Base-by-base conservation (phyloP, 1,140 invertebrate species). In the Meloidogyne floridensis region DNA sequence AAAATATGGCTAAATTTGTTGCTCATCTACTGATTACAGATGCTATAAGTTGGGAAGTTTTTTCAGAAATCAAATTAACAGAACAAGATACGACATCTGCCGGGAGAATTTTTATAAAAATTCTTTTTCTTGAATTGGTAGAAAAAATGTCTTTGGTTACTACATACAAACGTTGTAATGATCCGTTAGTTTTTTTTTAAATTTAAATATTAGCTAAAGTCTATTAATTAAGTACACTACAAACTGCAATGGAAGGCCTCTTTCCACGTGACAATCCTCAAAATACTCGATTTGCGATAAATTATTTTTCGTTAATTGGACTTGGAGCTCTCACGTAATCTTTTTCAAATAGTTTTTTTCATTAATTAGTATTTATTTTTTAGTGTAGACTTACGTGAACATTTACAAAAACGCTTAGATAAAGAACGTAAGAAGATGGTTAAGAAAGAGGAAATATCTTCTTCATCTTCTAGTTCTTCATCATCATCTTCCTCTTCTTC, bases 1-100 rank as follows among this genome's bases (percentile, higher is more conserved):
- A 97, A n/a, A 99, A 99, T 92, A 95, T 99, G 0, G 95, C 96
- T 83, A 98, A 97, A 90, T 96, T 99, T 87, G 98, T 98, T 92
- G 95, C 95, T 3, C 97, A 99, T 92, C 92, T 99, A 0, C 91
- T 99, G 0, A 95, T 95, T 87, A 97, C 96, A 0, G 97, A 99
- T 91, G 95, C 97, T 0, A 98, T 99, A 76, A 94, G 94, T 5
- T 93, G 93, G 93, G 84, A 92, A 90, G 95, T 96, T 0, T 90
- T 99, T 72, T 93, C 93, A 18, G 94, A 94, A 87, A 95, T 99
- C 18, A 94, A 94, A 88, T 90, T 99, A 51, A 99, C 96, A 87
- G 96, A 98, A 92, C 95, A 97, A 72, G 96, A 98, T 83, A 99
- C 97, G 0, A 98, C 96, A 0, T 97, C 95, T 82, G 97, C 96